Percentiles rank a stretch among this genome's conserved stretches.
These are phyloP conservation scores for Pasiphila rectangulata DNA, from an alignment of 2,888 invertebrate species.

Conservation along the genomic window DNA sequence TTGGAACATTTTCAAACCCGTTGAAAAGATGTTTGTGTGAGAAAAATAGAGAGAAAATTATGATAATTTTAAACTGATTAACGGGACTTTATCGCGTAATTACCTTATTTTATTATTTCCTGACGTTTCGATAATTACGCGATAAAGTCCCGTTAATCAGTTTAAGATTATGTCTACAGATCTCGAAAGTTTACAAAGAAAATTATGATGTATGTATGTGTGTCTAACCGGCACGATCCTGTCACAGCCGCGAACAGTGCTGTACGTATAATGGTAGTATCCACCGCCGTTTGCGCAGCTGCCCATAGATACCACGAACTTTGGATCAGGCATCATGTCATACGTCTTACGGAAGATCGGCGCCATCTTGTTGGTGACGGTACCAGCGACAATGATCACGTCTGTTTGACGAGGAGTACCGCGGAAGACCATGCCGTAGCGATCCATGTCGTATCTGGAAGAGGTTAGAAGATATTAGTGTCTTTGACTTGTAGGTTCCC, in stretches of 20 bases:
- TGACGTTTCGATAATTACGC: too few relatives aligned
- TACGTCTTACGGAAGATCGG: conserved; percentile 97
- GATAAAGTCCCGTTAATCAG: too few relatives aligned
- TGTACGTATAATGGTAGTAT: conserved; percentile 99
- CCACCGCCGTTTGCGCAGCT: conserved; percentile 99
- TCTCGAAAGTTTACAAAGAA: too few relatives aligned
- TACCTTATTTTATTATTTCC: too few relatives aligned
- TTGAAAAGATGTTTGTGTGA: too few relatives aligned
- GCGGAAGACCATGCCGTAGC: conserved; percentile 97
- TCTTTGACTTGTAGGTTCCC: too few relatives aligned
- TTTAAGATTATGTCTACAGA: too few relatives aligned
- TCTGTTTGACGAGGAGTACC: conserved; percentile 98
- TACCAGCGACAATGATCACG: conserved; percentile 98
- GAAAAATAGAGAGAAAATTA: too few relatives aligned
- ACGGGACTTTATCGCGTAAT: too few relatives aligned
- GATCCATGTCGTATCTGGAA: conserved; percentile 96
- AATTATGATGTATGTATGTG: too few relatives aligned
- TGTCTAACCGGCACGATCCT: conserved; percentile 66
- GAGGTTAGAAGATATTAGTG: neutral
- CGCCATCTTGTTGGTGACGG: conserved; percentile 99
- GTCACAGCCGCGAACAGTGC: conserved; percentile 87
- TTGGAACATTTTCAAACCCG: too few relatives aligned
- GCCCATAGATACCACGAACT: conserved; percentile 99
- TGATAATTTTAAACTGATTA: too few relatives aligned
- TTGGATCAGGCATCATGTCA: conserved; percentile 97